Evolutionary conservation across 1,140 invertebrate genomes (phyloP), one percentile per base, ranked within the genome.

Genomic region (Drosophila gunungcola): DNA sequence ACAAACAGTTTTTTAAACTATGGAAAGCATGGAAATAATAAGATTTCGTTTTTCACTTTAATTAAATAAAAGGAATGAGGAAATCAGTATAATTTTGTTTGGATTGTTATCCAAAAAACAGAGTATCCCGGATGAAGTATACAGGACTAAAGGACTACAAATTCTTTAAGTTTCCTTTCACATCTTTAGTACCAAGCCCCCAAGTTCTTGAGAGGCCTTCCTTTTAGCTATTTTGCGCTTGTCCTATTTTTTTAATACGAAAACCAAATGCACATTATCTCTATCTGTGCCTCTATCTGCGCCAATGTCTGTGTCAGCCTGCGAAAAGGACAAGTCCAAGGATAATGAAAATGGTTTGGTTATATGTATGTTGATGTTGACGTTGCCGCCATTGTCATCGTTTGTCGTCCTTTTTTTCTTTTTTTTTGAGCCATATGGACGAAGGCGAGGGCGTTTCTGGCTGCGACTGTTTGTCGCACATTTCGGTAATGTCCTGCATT

Each of bases 291-390:
- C 32, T 65, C 72, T 57, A 58, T 58, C 60, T 75, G 29, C 62
- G 61, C 48, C 72, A 38, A 57, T 52, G 69, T 73, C 68, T 62
- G 51, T 74, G 38, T 74, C 49, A 57, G 73, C 43, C 73, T 74
- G 70, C 53, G 29, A 77, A 76, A 77, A 73, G 64, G 56, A 69
- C 72, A 82, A 78, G 74, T 73, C 79, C 84, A 83, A 88, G 83
- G 75, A 86, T 88, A 86, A 83, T 88, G 79, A 86, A 79, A 86
- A 89, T 83, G 75, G 63, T 58, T 38, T 36, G 52, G 52, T 73
- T 69, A 53, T 77, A 25, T 74, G 53, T 63, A 41, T 55, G 67
- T 73, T 56, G 58, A 51, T 72, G 68, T 65, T 75, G 70, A 34
- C 54, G 53, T 45, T 76, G 73, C 64, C 75, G 55, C 52, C 61